Percentiles rank a stretch among this genome's conserved stretches.
These are phyloP conservation scores for Anneissia japonica DNA, from an alignment of 35 echinoderm and acorn worm species.

Conservation along the genomic window DNA sequence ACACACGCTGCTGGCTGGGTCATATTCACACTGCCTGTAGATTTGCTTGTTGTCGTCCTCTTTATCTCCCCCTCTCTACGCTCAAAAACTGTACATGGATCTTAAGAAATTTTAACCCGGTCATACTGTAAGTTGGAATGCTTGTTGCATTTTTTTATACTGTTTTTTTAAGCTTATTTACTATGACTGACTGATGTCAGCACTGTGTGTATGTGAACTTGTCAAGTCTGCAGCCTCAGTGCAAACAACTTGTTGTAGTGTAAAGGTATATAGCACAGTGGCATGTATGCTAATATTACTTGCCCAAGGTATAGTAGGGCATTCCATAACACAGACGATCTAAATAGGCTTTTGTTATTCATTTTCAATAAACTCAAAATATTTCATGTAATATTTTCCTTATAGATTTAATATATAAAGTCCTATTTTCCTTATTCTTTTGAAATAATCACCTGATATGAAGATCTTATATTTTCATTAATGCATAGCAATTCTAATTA, in stretches of 20 bases:
- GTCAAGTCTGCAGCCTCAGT: background rate
- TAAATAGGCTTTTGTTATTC: too few relatives aligned
- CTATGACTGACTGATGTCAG: background rate
- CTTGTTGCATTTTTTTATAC: background rate
- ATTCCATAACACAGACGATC: too few relatives aligned
- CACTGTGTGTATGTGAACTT: background rate
- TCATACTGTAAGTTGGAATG: background rate
- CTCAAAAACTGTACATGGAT: background rate
- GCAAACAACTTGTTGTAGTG: slow-evolving; percentile 1
- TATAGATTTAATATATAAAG: too few relatives aligned
- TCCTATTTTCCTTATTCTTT: too few relatives aligned
- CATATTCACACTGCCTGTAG: background rate
- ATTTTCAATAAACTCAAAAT: too few relatives aligned
- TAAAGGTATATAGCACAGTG: too few relatives aligned
- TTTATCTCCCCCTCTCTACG: background rate
- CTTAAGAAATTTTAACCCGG: background rate
- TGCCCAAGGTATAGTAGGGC: too few relatives aligned
- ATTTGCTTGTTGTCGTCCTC: background rate
- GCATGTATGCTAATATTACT: background rate
- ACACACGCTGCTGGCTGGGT: background rate
- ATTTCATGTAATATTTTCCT: too few relatives aligned
- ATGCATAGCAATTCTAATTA: too few relatives aligned
- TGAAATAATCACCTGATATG: too few relatives aligned
- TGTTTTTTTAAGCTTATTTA: background rate
- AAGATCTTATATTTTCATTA: too few relatives aligned